These are phyloP conservation scores for Antheraea pernyi DNA, from an alignment of 1,140 invertebrate genomes.

Conservation along the genomic window DNA sequence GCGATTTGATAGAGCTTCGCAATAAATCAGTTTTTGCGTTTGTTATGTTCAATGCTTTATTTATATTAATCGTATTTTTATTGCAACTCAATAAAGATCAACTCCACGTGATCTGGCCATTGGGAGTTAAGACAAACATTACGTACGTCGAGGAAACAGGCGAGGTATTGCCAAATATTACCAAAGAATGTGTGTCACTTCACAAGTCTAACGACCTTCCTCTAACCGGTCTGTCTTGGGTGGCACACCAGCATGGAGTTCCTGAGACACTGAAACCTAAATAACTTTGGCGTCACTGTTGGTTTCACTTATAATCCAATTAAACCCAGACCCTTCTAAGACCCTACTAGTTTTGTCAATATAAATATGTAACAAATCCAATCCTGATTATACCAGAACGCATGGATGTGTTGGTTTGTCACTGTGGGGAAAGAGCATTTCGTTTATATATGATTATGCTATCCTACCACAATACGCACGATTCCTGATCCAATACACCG, in stretches of 20 bases:
- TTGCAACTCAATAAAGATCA: constrained; percentile 99
- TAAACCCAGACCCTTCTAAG: constrained; percentile 38
- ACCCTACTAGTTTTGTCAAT: constrained; percentile 20
- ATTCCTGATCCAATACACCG: constrained; percentile 38
- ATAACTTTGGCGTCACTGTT: constrained; percentile 55
- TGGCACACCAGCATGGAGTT: constrained; percentile 77
- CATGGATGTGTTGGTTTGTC: neutral
- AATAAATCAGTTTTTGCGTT: constrained; percentile 99
- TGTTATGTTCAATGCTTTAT: constrained; percentile 99
- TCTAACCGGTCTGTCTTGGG: constrained; percentile 77
- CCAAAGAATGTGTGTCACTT: constrained; percentile 67
- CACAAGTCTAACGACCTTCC: constrained; percentile 75
- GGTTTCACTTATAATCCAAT: constrained; percentile 53
- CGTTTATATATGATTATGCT: constrained; percentile 22
- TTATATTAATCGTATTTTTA: constrained; percentile 98
- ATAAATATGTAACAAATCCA: constrained; percentile 14
- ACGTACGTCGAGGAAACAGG: constrained; percentile 94
- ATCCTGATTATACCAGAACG: constrained; percentile 5
- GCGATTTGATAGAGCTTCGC: constrained; percentile 93
- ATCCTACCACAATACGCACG: constrained; percentile 41
- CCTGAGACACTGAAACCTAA: constrained; percentile 54
- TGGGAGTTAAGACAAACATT: constrained; percentile 96
- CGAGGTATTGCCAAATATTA: constrained; percentile 84
- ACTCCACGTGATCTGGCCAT: constrained; percentile 96
- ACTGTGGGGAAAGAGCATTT: neutral